Evolutionary conservation across 2,797 vertebrate genomes (phyloP).

Genomic region (Liparis tanakae): DNA sequence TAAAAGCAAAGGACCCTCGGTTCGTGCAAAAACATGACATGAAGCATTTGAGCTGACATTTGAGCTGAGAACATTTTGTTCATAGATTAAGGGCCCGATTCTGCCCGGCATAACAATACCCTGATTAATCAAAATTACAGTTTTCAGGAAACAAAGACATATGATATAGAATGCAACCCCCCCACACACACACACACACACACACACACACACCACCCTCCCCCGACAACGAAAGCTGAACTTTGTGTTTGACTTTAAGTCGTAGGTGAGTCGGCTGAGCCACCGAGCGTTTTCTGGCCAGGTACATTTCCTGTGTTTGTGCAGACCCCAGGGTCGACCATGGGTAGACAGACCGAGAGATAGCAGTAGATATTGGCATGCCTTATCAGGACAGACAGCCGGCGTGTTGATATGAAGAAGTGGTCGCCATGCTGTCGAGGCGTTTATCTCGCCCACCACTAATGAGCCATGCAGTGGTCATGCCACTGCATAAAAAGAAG

Average conservation of each 20-base stretch:
- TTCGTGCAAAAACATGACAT: not conserved
- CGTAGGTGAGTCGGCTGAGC: constrained; percentile 15
- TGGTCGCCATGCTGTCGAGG: constrained; percentile 73
- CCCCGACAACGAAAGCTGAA: not conserved
- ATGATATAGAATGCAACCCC: not conserved
- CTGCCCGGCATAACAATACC: constrained; percentile 18
- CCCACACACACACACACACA: too few relatives aligned
- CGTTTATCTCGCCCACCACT: constrained; percentile 76
- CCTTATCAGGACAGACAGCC: constrained; percentile 79
- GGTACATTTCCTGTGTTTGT: constrained; percentile 52
- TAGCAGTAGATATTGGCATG: constrained; percentile 64
- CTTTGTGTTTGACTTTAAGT: constrained; percentile 15
- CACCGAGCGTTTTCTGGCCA: constrained; percentile 5
- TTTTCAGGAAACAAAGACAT: constrained; percentile 20
- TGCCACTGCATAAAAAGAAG: constrained; percentile 48
- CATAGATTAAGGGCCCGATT: constrained; percentile 29
- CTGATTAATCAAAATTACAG: constrained; percentile 37
- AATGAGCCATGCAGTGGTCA: constrained; percentile 79
- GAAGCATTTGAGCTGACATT: constrained; percentile 20
- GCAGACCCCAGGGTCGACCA: constrained; percentile 31
- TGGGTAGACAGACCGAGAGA: constrained; percentile 62
- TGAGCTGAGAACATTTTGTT: constrained; percentile 37
- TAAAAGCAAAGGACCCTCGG: not conserved
- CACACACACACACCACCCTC: too few relatives aligned
- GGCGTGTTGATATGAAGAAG: constrained; percentile 69